These are phyloP conservation scores for Passerina amoena DNA, from an alignment of 2,113 vertebrate species.

Conservation along the genomic window DNA sequence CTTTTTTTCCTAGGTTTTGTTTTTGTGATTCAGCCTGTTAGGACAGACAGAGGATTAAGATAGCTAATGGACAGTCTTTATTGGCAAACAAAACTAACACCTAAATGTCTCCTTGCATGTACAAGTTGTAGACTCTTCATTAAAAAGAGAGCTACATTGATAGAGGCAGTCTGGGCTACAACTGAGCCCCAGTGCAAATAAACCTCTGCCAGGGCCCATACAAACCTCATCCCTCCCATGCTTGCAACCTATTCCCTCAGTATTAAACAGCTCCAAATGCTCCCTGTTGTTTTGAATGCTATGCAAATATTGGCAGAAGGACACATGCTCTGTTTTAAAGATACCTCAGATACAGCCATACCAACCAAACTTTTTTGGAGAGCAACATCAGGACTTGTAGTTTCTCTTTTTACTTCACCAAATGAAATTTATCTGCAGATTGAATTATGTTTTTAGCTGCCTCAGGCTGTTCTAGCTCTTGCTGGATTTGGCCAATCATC, in stretches of 20 bases:
- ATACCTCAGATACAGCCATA: background rate
- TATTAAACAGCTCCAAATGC: background rate
- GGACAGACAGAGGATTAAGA: slow-evolving; percentile 14
- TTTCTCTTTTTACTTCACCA: background rate
- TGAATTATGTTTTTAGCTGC: background rate
- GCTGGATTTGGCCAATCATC: background rate
- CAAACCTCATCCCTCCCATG: background rate
- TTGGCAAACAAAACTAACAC: slow-evolving; percentile 14
- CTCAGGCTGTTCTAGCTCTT: background rate
- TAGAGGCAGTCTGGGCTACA: background rate
- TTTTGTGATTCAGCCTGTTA: background rate
- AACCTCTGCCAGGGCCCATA: background rate
- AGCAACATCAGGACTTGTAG: background rate
- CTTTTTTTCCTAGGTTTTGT: background rate
- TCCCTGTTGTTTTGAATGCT: background rate
- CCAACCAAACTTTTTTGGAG: background rate
- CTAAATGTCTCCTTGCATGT: background rate
- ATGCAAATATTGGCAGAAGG: slow-evolving; percentile 23
- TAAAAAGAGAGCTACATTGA: background rate
- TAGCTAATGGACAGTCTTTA: background rate
- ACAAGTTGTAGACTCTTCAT: slow-evolving; percentile 17
- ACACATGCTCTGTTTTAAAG: background rate
- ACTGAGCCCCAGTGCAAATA: slow-evolving; percentile 39
- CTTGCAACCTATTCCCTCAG: background rate
- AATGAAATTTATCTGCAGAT: background rate